These are phyloP conservation scores for Actinopyga echinites DNA, from an alignment of 53 echinoderm and acorn worm species.

Conservation along the genomic window DNA sequence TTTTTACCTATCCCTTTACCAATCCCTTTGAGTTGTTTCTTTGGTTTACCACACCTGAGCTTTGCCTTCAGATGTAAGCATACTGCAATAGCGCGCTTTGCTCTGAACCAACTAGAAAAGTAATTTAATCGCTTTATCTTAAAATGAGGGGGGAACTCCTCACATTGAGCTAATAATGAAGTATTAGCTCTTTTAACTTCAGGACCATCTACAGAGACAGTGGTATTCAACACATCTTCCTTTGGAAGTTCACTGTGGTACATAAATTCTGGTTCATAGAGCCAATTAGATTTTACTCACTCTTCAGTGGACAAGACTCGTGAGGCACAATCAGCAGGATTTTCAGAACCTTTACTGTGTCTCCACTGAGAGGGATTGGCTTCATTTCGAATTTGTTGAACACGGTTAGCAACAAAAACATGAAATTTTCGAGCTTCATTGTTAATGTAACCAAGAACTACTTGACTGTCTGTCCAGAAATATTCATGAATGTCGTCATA, in stretches of 20 bases:
- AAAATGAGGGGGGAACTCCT: not conserved
- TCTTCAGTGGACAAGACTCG: not conserved
- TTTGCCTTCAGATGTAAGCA: too few relatives aligned
- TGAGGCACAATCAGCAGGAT: slow-evolving; percentile 38
- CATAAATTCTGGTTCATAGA: not conserved
- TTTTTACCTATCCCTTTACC: too few relatives aligned
- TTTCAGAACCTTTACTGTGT: too few relatives aligned
- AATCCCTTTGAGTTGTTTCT: too few relatives aligned
- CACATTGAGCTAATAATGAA: not conserved
- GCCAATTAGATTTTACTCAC: not conserved
- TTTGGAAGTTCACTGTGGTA: not conserved
- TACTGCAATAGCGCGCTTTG: not conserved
- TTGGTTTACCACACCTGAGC: too few relatives aligned
- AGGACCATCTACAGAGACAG: too few relatives aligned
- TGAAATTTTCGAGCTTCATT: too few relatives aligned
- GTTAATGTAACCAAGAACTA: too few relatives aligned
- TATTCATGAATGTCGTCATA: not conserved
- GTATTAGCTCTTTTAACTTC: not conserved
- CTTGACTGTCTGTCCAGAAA: not conserved
- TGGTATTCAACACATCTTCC: too few relatives aligned
- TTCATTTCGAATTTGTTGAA: too few relatives aligned
- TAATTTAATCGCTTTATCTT: not conserved
- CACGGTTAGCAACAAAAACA: too few relatives aligned
- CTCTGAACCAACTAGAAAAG: slow-evolving; percentile 16
- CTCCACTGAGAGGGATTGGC: too few relatives aligned